These are phyloP conservation scores for Scatophagus argus DNA, from an alignment of 2,113 vertebrate genomes.

Conservation along the genomic window DNA sequence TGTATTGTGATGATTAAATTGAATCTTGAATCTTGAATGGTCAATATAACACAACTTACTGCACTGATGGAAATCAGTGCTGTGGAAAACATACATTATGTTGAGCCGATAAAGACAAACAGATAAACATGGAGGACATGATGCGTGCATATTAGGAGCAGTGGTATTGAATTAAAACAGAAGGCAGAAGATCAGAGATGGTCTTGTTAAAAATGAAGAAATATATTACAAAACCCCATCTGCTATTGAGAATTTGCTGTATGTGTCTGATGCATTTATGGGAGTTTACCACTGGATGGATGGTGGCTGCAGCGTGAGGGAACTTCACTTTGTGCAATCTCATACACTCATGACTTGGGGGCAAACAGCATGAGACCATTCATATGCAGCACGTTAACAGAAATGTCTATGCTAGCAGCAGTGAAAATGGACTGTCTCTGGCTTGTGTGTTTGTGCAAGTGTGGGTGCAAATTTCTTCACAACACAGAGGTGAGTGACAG, in stretches of 20 bases:
- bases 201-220: background rate
- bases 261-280: background rate
- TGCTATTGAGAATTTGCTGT: background rate
- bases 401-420: slow-evolving; percentile 33
- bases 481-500: slow-evolving; percentile 43
- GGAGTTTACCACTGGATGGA: background rate
- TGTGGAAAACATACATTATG: background rate
- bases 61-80: background rate
- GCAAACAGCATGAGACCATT: slow-evolving; percentile 53
- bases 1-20: too few relatives aligned
- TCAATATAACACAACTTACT: background rate
- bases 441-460: background rate
- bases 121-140: background rate
- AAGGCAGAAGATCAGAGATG: background rate
- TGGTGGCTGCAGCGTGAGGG: background rate
- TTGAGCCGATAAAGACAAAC: background rate
- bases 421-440: slow-evolving; percentile 40
- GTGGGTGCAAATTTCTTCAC: slow-evolving; percentile 7
- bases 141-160: background rate
- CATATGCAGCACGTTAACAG: slow-evolving; percentile 38
- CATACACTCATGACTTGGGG: slow-evolving; percentile 45
- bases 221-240: background rate
- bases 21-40: too few relatives aligned
- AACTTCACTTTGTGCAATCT: slow-evolving; percentile 38
- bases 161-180: background rate